phyloP scores from a whole-genome alignment of 2,113 vertebrate species.

The Grammomys surdaster region DNA sequence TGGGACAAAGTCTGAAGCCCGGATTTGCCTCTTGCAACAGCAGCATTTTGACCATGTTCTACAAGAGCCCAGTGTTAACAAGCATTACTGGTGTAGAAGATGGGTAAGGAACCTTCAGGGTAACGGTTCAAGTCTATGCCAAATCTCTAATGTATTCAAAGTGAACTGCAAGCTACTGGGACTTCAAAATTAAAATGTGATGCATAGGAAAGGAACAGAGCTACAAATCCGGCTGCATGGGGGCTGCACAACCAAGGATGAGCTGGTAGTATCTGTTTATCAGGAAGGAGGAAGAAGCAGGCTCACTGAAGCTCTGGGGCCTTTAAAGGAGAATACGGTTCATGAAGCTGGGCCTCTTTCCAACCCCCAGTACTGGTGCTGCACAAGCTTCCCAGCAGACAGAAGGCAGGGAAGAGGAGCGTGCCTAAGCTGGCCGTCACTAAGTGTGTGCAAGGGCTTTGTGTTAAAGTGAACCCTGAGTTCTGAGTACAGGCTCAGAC shows the following conservation, averaged over 20 bases:
- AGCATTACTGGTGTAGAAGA: not conserved
- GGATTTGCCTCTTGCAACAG: not conserved
- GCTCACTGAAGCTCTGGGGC: not conserved
- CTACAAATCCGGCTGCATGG: not conserved
- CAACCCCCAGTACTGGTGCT: rapidly evolving
- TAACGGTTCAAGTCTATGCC: not conserved
- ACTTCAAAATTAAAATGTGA: not conserved
- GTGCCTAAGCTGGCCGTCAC: not conserved
- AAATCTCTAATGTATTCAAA: not conserved
- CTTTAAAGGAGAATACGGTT: not conserved
- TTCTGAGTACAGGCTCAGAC: not conserved
- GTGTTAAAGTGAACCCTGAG: not conserved
- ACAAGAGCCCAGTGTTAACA: not conserved
- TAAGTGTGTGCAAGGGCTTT: not conserved
- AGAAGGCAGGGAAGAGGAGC: not conserved
- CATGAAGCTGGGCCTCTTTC: not conserved
- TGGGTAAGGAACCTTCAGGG: not conserved
- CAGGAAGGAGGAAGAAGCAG: not conserved
- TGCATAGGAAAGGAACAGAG: not conserved
- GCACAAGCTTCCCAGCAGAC: not conserved
- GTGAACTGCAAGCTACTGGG: not conserved
- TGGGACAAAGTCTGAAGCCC: not conserved
- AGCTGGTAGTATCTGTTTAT: not conserved
- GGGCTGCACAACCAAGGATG: not conserved
- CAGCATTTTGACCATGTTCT: not conserved